A percentile compares a stretch with the other conserved stretches of the same genome.
Conservation (phyloP, 2,888 invertebrate genomes). For the Chymomyza procnemis region DNA sequence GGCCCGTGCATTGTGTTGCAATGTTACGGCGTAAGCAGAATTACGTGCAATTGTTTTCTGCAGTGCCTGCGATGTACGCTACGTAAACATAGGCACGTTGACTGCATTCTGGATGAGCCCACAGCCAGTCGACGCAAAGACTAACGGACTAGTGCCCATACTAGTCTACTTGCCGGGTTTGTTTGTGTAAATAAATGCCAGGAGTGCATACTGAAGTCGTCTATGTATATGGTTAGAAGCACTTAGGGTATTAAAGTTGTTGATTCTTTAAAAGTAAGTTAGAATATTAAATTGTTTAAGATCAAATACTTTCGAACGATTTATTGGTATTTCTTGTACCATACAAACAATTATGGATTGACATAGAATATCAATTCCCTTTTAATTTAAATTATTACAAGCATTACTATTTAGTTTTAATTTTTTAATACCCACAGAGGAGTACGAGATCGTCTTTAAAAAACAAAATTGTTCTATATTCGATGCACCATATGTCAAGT, state of each 20-base stretch:
- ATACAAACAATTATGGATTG: too few relatives aligned
- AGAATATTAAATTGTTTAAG: too few relatives aligned
- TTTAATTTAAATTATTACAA: too few relatives aligned
- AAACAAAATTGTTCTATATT: too few relatives aligned
- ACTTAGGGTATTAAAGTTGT: not conserved
- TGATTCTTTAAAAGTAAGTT: too few relatives aligned
- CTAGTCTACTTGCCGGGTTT: slow-evolving; percentile 28
- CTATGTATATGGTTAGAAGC: not conserved
- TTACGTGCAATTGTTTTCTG: slow-evolving; percentile 75
- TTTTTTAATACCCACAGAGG: too few relatives aligned
- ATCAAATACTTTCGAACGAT: too few relatives aligned
- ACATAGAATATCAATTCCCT: too few relatives aligned
- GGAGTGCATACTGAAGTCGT: slow-evolving; percentile 8
- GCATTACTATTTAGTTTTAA: too few relatives aligned
- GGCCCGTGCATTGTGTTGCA: slow-evolving; percentile 50
- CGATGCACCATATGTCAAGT: too few relatives aligned
- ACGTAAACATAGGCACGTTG: slow-evolving; percentile 65
- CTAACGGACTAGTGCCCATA: slow-evolving; percentile 23
- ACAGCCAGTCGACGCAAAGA: slow-evolving; percentile 17
- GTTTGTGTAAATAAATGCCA: slow-evolving; percentile 42
- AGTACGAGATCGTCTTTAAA: too few relatives aligned
- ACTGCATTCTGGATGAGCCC: slow-evolving; percentile 66
- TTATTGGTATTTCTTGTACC: too few relatives aligned
- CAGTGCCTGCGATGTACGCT: slow-evolving; percentile 59
- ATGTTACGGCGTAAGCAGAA: slow-evolving; percentile 68